These are phyloP conservation scores for Strix aluco DNA, from an alignment of 2,113 vertebrate genomes.

Conservation along the genomic window DNA sequence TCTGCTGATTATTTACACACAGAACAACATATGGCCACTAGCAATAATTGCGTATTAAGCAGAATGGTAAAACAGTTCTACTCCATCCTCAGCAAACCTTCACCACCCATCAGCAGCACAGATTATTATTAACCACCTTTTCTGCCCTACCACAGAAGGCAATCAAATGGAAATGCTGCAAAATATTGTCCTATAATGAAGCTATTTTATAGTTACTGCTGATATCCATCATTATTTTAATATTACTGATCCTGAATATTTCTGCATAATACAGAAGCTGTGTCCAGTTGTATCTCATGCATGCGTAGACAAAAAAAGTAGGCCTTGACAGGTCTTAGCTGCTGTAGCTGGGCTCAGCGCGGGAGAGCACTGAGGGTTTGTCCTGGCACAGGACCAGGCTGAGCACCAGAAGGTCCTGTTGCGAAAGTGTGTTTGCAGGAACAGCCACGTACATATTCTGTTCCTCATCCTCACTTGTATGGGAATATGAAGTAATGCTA, in stretches of 20 bases:
- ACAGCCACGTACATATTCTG: accelerated
- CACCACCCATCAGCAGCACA: neutral
- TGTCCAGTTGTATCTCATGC: neutral
- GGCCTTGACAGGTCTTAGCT: neutral
- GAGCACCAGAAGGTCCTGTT: neutral
- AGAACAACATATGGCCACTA: neutral
- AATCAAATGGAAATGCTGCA: neutral
- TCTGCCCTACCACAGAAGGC: neutral
- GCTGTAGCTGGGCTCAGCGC: too few relatives aligned
- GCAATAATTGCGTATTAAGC: neutral
- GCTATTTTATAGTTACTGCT: neutral
- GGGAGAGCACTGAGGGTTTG: too few relatives aligned
- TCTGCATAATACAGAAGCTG: neutral
- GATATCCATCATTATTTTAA: neutral
- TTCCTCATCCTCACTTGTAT: neutral
- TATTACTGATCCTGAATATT: too few relatives aligned
- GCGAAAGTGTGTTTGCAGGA: neutral
- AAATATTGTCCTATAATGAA: neutral
- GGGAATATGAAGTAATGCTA: neutral
- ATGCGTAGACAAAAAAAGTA: neutral
- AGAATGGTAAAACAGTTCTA: neutral
- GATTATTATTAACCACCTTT: neutral
- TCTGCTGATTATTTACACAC: neutral
- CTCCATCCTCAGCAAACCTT: neutral
- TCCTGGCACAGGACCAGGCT: neutral